Base-by-base conservation (phyloP, 2,113 vertebrate species). In the Peromyscus californicus region DNA sequence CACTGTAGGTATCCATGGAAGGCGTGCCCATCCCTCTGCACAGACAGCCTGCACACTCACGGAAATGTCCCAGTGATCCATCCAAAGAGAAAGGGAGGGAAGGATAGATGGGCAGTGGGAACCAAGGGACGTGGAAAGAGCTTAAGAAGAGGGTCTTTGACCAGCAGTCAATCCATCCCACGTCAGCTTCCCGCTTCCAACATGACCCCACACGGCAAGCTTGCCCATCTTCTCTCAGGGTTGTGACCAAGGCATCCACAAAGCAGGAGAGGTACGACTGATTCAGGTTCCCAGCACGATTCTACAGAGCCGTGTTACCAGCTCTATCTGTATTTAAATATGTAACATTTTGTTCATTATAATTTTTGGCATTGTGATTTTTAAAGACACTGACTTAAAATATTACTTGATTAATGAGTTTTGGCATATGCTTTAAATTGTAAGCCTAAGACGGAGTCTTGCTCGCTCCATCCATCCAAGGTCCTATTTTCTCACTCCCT, bases 321-420 rank as follows among this genome's bases (percentile, higher is more conserved):
- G 61, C 67, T n/a, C 59, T 93, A 22, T 59, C n/a, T 78, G 80
- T 85, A 91, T 72, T 76, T n/a, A 69, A 95, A 87, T 72, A 54
- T 5, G 45, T 86, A 39, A n/a, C 61, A 63, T 54, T 65, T 89
- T 63, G 17, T n/a, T 61, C 31, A 83, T 72, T 75, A 70, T 59
- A 75, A 69, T 65, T 80, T 88, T 84, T 57, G 15, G 72, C 7
- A 80, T 17, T 91, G 51, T 89, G 72, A 89, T 67, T 76, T 88
- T 74, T 89, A 74, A 91, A 76, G 36, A 39, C 76, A 79, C 0
- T 21, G 16, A n/a, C 70, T 42, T 84, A 57, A 75, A 76, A 57
- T 42, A 36, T 42, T 74, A n/a, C 69, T 67, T 48, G 76, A 83
- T 84, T 29, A 42, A 39, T 78, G 61, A 95, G 42, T 42, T 59